phyloP scores from a whole-genome alignment of 35 echinoderm and acorn worm genomes.

The Amphiura filiformis region DNA sequence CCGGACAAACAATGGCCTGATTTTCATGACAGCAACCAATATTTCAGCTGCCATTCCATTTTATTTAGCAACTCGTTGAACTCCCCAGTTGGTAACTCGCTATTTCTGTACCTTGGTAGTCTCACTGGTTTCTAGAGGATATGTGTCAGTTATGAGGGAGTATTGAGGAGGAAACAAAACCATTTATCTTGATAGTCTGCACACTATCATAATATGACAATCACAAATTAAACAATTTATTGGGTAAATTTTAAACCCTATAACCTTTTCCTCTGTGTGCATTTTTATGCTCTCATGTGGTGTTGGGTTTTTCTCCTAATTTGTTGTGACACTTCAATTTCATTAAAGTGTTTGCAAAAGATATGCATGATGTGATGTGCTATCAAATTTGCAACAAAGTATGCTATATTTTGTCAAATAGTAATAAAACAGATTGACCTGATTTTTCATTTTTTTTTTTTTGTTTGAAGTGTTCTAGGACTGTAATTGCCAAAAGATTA shows the following conservation, averaged over 20 bases:
- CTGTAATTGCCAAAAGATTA: no score
- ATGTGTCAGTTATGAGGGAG: neutral
- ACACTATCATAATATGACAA: neutral
- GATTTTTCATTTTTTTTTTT: neutral
- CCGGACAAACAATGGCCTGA: no score
- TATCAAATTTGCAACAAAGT: no score
- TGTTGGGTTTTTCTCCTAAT: neutral
- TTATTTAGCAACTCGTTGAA: no score
- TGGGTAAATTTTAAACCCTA: neutral
- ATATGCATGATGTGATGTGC: no score
- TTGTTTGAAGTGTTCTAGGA: no score
- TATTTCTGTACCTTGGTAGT: no score
- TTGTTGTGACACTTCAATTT: neutral
- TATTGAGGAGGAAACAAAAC: neutral
- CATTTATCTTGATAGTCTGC: neutral
- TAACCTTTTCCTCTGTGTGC: neutral
- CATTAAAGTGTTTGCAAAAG: neutral
- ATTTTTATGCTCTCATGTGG: neutral
- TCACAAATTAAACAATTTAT: neutral
- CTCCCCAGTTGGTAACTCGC: no score
- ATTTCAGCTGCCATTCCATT: no score
- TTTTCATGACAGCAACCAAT: no score
- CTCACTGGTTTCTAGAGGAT: neutral
- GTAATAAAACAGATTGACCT: neutral
- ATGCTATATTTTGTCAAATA: no score